A percentile compares a stretch with the other conserved stretches of the same genome.
Conservation (phyloP, 2,113 vertebrate species). For the Pomatostomus ruficeps region DNA sequence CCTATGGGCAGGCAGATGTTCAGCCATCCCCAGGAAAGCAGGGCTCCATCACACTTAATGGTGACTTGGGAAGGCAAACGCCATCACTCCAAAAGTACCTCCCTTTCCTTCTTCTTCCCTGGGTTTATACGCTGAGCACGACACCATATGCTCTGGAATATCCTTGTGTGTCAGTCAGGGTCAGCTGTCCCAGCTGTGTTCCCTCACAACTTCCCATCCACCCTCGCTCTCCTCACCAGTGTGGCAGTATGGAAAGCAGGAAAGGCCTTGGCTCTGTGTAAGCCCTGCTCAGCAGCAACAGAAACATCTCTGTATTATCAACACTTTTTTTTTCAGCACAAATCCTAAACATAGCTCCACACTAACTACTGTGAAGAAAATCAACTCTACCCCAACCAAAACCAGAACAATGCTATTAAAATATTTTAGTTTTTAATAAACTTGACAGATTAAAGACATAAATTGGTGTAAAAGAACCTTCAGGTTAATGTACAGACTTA, state of each 20-base stretch:
- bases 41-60: rapidly evolving
- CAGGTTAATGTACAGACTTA: background rate
- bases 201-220: background rate
- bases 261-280: background rate
- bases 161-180: background rate
- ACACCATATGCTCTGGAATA: background rate
- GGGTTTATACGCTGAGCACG: background rate
- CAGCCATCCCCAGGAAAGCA: background rate
- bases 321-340: background rate
- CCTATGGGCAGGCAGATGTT: background rate
- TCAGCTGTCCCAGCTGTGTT: background rate
- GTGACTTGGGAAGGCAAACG: background rate
- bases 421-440: background rate
- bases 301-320: background rate
- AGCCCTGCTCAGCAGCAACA: background rate
- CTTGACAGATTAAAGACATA: background rate
- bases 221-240: background rate
- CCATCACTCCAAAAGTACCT: background rate
- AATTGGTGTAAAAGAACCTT: background rate
- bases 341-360: background rate
- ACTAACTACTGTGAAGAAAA: background rate
- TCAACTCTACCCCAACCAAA: background rate
- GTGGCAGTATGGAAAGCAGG: background rate
- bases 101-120: background rate
- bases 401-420: background rate